Evolutionary conservation across 1,140 invertebrate genomes (phyloP).

Genomic region (Nilaparvata lugens): DNA sequence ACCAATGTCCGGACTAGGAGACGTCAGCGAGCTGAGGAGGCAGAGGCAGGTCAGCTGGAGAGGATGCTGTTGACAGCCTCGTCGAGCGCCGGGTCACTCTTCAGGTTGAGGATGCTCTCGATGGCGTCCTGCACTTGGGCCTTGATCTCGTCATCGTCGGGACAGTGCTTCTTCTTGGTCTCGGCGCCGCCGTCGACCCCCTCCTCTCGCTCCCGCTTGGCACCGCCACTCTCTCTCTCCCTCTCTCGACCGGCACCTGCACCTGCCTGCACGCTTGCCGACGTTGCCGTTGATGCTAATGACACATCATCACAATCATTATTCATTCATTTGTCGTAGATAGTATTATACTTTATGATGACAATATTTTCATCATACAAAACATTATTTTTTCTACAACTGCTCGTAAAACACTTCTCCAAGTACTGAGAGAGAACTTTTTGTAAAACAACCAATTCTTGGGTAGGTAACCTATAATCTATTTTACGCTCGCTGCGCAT

Average conservation of each 20-base stretch:
- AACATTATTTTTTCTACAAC: too few species aligned
- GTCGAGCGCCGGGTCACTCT: constrained; percentile 39
- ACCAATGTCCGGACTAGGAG: too few species aligned
- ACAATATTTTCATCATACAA: too few species aligned
- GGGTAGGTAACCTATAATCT: too few species aligned
- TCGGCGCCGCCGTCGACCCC: constrained; percentile 34
- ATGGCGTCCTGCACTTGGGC: constrained; percentile 69
- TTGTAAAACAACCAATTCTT: too few species aligned
- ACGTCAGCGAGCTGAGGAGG: neutral
- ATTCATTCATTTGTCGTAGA: too few species aligned
- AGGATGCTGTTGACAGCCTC: constrained; percentile 45
- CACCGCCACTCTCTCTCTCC: too few species aligned
- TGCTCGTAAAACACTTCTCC: too few species aligned
- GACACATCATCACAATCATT: too few species aligned
- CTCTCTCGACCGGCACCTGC: neutral
- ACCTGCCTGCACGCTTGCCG: neutral
- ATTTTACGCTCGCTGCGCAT: too few species aligned
- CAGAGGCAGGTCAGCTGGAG: constrained; percentile 3
- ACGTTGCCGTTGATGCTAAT: neutral
- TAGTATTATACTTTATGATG: too few species aligned
- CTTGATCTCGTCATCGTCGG: constrained; percentile 45
- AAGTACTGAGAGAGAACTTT: too few species aligned
- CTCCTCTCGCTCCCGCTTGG: constrained; percentile 38
- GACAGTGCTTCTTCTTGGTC: constrained; percentile 35
- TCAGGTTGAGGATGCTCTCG: constrained; percentile 61